A percentile compares a stretch with the other conserved stretches of the same genome.
Conservation (phyloP, 2,113 vertebrate species). For the Pelusios castaneus region DNA sequence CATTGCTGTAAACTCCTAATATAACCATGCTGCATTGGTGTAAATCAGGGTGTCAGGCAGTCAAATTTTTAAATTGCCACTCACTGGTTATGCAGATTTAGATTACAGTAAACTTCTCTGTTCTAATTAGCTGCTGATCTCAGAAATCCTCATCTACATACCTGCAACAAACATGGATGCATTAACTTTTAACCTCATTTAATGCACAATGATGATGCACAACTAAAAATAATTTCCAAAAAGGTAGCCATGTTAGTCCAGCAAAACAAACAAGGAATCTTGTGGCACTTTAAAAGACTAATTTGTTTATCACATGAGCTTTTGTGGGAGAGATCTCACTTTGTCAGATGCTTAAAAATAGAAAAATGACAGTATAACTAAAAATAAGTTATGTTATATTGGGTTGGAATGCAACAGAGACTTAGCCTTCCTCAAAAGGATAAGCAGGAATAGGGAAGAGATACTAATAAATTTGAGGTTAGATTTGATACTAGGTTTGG, state of each 20-base stretch:
- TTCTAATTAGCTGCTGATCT: fast-evolving
- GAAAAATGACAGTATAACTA: too few relatives aligned
- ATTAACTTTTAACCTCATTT: background rate
- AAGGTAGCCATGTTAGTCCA: too few relatives aligned
- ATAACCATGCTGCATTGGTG: background rate
- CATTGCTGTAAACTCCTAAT: background rate
- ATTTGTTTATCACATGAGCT: too few relatives aligned
- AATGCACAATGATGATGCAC: too few relatives aligned
- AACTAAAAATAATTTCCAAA: background rate
- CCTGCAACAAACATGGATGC: background rate
- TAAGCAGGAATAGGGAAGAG: background rate
- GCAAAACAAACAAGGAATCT: too few relatives aligned
- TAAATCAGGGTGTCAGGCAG: background rate
- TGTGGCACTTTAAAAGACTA: too few relatives aligned
- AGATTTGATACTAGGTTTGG: background rate
- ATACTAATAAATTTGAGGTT: background rate
- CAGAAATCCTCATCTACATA: fast-evolving
- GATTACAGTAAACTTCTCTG: background rate
- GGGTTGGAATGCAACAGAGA: too few relatives aligned
- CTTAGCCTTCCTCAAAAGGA: too few relatives aligned
- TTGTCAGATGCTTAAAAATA: too few relatives aligned
- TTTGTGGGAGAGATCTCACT: too few relatives aligned
- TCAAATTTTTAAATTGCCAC: background rate
- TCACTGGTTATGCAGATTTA: background rate
- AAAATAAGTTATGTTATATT: too few relatives aligned